Conservation (phyloP, 2,888 invertebrate species). For the Eugnorisma glareosa region DNA sequence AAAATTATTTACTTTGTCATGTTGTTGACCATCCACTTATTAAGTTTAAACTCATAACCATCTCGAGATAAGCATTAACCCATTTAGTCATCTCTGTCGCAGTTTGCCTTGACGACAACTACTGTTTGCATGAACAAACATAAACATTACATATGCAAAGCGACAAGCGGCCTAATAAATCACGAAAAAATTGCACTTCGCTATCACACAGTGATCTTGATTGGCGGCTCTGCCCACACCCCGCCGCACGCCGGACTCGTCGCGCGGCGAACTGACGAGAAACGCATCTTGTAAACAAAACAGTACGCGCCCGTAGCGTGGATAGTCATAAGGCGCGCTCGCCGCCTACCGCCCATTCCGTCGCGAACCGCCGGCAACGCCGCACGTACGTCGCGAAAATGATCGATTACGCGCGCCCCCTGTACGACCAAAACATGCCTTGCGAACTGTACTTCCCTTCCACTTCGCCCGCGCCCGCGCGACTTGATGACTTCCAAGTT, state of each 20-base stretch:
- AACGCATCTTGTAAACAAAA: constrained; percentile 83
- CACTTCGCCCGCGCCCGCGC: constrained; percentile 83
- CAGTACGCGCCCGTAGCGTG: constrained; percentile 73
- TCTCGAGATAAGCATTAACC: constrained; percentile 48
- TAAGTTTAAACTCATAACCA: constrained; percentile 35
- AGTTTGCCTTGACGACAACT: constrained; percentile 54
- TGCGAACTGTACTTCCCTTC: constrained; percentile 83
- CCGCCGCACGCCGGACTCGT: background rate
- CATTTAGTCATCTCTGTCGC: constrained; percentile 46
- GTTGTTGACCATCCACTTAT: constrained; percentile 30
- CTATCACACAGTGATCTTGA: constrained; percentile 62
- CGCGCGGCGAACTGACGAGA: constrained; percentile 43
- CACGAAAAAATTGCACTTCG: constrained; percentile 60
- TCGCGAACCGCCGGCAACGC: constrained; percentile 77
- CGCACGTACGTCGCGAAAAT: constrained; percentile 80
- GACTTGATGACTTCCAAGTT: constrained; percentile 88
- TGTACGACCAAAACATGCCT: constrained; percentile 84
- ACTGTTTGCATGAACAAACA: constrained; percentile 56
- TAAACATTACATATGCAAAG: constrained; percentile 54
- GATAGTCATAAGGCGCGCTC: constrained; percentile 76
- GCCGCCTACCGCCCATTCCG: constrained; percentile 76
- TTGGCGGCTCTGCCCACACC: constrained; percentile 58
- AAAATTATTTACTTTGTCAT: constrained; percentile 11
- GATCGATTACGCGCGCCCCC: constrained; percentile 87
- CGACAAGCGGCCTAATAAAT: constrained; percentile 60